Conservation (phyloP, 1,140 invertebrate genomes). For the Oreohelix idahoensis region DNA sequence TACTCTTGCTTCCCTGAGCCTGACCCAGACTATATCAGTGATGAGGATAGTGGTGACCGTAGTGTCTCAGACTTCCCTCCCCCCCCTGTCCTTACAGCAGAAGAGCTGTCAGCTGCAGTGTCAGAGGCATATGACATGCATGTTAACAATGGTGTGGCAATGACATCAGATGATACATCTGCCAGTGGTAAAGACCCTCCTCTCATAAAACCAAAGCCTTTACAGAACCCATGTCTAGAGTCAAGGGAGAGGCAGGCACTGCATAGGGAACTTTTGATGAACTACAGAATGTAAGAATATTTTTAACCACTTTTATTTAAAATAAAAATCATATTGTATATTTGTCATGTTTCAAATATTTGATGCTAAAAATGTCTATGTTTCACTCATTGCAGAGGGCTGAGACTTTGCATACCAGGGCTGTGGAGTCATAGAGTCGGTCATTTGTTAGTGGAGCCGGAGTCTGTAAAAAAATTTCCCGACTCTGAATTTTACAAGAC, state of each 20-base stretch:
- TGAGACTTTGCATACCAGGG: no score
- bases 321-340: no score
- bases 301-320: no score
- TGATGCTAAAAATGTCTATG: no score
- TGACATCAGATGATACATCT: conserved; percentile 37
- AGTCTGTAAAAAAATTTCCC: no score
- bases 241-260: conserved; percentile 86
- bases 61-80: conserved; percentile 29
- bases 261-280: conserved; percentile 89
- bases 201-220: conserved; percentile 87
- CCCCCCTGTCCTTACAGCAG: conserved; percentile 31
- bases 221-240: conserved; percentile 83
- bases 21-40: conserved; percentile 59
- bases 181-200: conserved; percentile 23
- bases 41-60: conserved; percentile 15
- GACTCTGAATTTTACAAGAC: no score
- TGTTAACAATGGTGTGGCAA: not conserved
- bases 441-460: no score
- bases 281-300: conserved; percentile 87
- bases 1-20: conserved; percentile 55
- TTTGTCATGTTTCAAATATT: no score
- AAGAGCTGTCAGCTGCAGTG: conserved; percentile 22
- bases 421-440: no score
- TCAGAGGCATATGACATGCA: conserved; percentile 18
- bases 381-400: no score